Percentiles rank a stretch among this genome's conserved stretches.
phyloP scores from a whole-genome alignment of 2,888 invertebrate species.

The Protodeltote pygarga region DNA sequence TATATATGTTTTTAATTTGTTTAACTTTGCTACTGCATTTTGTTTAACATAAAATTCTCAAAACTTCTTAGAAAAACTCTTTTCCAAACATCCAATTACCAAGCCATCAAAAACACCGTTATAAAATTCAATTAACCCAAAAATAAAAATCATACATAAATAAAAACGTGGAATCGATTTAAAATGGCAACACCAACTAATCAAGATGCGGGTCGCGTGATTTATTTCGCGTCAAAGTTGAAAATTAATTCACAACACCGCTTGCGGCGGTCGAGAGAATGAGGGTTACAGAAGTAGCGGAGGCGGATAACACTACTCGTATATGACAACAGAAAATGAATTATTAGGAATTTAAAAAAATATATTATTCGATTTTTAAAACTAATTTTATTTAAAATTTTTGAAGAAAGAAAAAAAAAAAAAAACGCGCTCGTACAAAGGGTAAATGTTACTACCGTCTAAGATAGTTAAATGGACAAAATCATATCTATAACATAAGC shows the following conservation, averaged over 20 bases:
- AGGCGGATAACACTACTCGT: conserved; percentile 11
- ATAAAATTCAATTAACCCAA: conserved; percentile 44
- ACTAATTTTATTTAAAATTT: too few species aligned
- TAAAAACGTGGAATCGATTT: conserved; percentile 61
- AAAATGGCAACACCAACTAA: conserved; percentile 67
- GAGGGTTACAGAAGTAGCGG: conserved; percentile 10
- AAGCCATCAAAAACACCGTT: conserved; percentile 21
- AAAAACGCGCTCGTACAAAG: too few species aligned
- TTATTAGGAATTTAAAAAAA: conserved; percentile 19
- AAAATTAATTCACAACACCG: conserved; percentile 80
- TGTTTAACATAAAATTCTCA: too few species aligned
- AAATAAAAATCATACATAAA: conserved; percentile 47
- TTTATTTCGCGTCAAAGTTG: conserved; percentile 80
- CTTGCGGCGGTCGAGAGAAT: conserved; percentile 35
- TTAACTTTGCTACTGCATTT: too few species aligned
- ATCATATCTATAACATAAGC: too few species aligned
- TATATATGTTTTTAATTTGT: too few species aligned
- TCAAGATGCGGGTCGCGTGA: conserved; percentile 76
- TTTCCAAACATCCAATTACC: conserved; percentile 34
- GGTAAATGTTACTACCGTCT: too few species aligned
- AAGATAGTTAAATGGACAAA: too few species aligned
- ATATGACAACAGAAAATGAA: conserved; percentile 4
- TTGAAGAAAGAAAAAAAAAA: too few species aligned
- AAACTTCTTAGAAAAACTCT: too few species aligned
- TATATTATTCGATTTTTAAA: too few species aligned